Percentiles rank a stretch among this genome's conserved stretches.
phyloP scores from a whole-genome alignment of 2,888 invertebrate genomes.

The Athetis lepigone region DNA sequence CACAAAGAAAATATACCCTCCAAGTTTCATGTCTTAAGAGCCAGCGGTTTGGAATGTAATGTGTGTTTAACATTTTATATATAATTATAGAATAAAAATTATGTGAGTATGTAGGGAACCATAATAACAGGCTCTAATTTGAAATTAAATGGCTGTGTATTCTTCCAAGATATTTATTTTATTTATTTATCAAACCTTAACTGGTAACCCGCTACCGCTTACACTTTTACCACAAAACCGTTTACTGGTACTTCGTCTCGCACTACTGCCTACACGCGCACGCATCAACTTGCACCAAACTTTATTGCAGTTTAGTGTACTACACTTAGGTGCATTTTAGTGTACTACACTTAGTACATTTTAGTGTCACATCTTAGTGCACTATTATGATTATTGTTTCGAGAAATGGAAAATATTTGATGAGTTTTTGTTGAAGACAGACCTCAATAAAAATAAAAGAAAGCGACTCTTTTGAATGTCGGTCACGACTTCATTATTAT shows the following conservation, averaged over 20 bases:
- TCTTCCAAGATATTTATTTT: too few relatives aligned
- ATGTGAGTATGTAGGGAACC: too few relatives aligned
- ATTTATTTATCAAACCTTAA: neutral
- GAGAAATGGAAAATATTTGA: neutral
- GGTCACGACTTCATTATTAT: neutral
- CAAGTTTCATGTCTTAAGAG: too few relatives aligned
- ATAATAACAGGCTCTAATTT: too few relatives aligned
- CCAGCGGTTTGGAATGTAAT: too few relatives aligned
- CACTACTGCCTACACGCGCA: constrained; percentile 32
- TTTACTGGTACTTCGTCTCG: constrained; percentile 26
- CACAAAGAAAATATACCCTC: too few relatives aligned
- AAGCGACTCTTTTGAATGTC: neutral
- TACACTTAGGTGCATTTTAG: constrained; percentile 4
- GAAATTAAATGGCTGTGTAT: too few relatives aligned
- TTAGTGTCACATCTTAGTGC: neutral
- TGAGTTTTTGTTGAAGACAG: constrained; percentile 4
- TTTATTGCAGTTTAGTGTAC: constrained; percentile 17
- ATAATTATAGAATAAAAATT: too few relatives aligned
- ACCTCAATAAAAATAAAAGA: neutral
- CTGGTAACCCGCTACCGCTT: neutral
- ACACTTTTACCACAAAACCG: constrained; percentile 8
- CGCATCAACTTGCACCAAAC: constrained; percentile 38
- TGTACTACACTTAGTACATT: constrained; percentile 1
- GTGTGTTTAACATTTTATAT: too few relatives aligned
- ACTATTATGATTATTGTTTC: constrained; percentile 10